Evolutionary conservation across 2,888 invertebrate genomes (phyloP), one percentile per base, ranked within the genome.

Genomic region (Galerucella calmariensis): DNA sequence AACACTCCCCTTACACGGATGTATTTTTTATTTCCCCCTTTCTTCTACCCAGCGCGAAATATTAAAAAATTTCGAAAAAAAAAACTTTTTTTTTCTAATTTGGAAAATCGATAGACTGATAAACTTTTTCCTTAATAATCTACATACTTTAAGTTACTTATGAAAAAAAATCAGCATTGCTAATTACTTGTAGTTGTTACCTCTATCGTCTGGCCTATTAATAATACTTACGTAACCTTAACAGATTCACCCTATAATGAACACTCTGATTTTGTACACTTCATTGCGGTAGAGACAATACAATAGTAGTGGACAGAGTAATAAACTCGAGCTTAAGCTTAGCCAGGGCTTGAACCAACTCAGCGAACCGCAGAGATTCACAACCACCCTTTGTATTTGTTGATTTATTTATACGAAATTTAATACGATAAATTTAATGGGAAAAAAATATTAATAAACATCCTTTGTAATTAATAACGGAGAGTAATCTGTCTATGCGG

Each of bases 261-360:
- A 48, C 61, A 69, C 14, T 58, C 2, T 3, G 68, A 12, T 12
- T 68, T 58, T 59, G 20, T 27, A 14, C 44, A 12, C 4, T 69
- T 59, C 76, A 73, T 76, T 72, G 67, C 46, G 68, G 67, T 73
- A 51, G 20, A 59, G 35, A 73, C 72, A 76, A 75, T 77, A 72
- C 74, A 72, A 70, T 75, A 73, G 75, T 75, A 75, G 73, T 73
- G 73, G 74, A 74, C 75, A 72, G 61, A 72, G 74, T 67, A 67
- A 74, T 78, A 75, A 77, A 78, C 77, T 75, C 69, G 53, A 69
- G 75, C 77, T 74, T 72, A 73, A 70, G 75, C 74, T 66, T 41
- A 67, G 74, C 73, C 71, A 74, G 67, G 74, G 75, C 72, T 74
- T 63, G 61, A 69, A 67, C 46, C 51, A 69, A 70, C 68, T 74